Base-by-base conservation (phyloP, 92 coral and sea anemone species). In the Plumapathes pennacea region DNA sequence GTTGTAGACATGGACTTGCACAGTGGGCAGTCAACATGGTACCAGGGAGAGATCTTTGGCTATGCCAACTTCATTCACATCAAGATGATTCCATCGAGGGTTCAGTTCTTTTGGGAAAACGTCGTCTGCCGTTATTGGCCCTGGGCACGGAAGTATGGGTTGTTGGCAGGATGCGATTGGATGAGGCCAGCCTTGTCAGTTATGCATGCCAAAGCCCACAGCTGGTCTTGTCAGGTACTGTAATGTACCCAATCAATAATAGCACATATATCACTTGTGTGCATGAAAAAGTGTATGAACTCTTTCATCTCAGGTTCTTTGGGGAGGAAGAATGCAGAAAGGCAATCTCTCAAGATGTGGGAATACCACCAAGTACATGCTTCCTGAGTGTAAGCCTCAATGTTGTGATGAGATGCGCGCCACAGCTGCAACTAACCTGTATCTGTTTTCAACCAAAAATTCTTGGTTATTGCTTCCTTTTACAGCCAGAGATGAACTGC, bases 1-100 rank as follows among this genome's bases (percentile, higher is more conserved):
- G 81, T 8, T 80, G 86, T 33, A 38, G 86, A 38, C 86, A 71
- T 64, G 80, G 69, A 34, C 45, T 80, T 17, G 75, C 86, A 1
- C 80, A 71, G 36, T 71, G 80, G 74, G 80, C 73, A 0, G 74
- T 78, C 10, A 78, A 70, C 62, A 78, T 78, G 79, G n/a, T 69
- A 17, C 21, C 85, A 57, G 27, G 76, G 86, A n/a, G 86, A 80
- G 47, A 51, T 78, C 3, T 80, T 55, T 80, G 76, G 80, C 3
- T 80, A 80, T 80, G 74, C 86, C 24, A 53, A 80, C 67, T 71
- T 47, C 17, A 80, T 80, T 10, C 86, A 72, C 23, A 38, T 19
- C 4, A 41, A 68, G 27, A 78, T 78, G 77, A 40, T 32, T 13
- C 57, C 72, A 36, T 43, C 70, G 24, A 28, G 58, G 3, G 54